A percentile compares a stretch with the other conserved stretches of the same genome.
Evolutionary conservation across 2,797 vertebrate genomes (phyloP).

Genomic region (Crypturellus tataupa): DNA sequence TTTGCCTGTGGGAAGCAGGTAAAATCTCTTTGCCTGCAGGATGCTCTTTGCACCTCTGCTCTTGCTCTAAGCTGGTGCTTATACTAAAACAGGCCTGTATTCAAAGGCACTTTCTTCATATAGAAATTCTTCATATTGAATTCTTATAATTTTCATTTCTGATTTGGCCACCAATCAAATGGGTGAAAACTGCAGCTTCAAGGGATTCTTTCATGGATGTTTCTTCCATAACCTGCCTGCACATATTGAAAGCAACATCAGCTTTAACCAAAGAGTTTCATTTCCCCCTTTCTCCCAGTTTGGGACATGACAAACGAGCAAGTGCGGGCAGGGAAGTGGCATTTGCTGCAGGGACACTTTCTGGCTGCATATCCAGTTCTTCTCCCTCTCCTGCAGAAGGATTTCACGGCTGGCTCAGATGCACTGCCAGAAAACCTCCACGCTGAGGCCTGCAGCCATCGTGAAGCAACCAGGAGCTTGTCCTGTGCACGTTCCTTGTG

Average conservation of each 20-base stretch:
- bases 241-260: background rate
- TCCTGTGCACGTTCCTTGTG: constrained; percentile 14
- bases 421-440: background rate
- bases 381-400: background rate
- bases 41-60: background rate
- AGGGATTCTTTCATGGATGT: background rate
- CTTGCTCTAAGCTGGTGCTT: background rate
- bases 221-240: background rate
- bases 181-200: background rate
- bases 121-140: no score
- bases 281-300: background rate
- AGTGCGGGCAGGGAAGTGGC: background rate
- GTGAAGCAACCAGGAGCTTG: constrained; percentile 35
- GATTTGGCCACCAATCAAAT: background rate
- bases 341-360: background rate
- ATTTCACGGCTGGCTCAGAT: background rate
- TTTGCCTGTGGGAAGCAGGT: background rate
- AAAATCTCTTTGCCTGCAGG: background rate
- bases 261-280: background rate
- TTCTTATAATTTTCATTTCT: background rate
- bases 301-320: background rate
- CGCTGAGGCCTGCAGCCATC: background rate
- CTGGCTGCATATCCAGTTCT: background rate
- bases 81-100: background rate
- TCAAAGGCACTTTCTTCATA: background rate